Percentiles rank a stretch among this genome's conserved stretches.
Evolutionary conservation across 2,888 invertebrate genomes (phyloP).

Genomic region (Lepidochitona cinerea): DNA sequence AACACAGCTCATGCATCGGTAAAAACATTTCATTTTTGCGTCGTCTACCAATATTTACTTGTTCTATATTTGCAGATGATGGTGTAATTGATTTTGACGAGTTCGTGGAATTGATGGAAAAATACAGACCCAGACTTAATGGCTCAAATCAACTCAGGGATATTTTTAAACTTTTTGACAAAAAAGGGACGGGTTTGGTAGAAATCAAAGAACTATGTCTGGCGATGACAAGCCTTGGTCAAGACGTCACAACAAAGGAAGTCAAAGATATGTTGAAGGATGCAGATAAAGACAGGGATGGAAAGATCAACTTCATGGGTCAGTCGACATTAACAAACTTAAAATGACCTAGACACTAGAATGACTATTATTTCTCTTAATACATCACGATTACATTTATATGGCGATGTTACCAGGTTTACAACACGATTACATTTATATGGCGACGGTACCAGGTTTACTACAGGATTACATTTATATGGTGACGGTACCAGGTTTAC

Average conservation of each 20-base stretch:
- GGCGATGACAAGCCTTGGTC: slow-evolving; percentile 37
- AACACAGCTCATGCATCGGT: too few species aligned
- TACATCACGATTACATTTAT: too few species aligned
- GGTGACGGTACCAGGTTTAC: too few species aligned
- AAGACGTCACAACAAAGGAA: slow-evolving; percentile 34
- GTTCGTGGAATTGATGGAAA: slow-evolving; percentile 8
- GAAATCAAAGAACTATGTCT: slow-evolving; percentile 26
- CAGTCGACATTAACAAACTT: too few species aligned
- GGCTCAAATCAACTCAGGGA: slow-evolving; percentile 3
- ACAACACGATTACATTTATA: too few species aligned
- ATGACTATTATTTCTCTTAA: too few species aligned
- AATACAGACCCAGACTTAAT: neutral
- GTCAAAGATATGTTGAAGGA: slow-evolving; percentile 37
- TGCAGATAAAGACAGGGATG: slow-evolving; percentile 31
- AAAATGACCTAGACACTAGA: too few species aligned
- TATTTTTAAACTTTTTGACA: slow-evolving; percentile 43
- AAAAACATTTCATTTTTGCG: too few species aligned
- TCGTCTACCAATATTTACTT: too few species aligned
- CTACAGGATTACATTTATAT: too few species aligned
- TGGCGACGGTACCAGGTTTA: too few species aligned
- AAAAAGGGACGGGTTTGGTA: slow-evolving; percentile 32
- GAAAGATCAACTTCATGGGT: slow-evolving; percentile 36
- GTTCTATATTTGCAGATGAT: neutral
- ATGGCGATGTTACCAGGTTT: too few species aligned
- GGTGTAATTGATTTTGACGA: slow-evolving; percentile 11